Evolutionary conservation across 2,888 invertebrate species (phyloP), one percentile per base, ranked within the genome.

Genomic region (Leptothorax acervorum): DNA sequence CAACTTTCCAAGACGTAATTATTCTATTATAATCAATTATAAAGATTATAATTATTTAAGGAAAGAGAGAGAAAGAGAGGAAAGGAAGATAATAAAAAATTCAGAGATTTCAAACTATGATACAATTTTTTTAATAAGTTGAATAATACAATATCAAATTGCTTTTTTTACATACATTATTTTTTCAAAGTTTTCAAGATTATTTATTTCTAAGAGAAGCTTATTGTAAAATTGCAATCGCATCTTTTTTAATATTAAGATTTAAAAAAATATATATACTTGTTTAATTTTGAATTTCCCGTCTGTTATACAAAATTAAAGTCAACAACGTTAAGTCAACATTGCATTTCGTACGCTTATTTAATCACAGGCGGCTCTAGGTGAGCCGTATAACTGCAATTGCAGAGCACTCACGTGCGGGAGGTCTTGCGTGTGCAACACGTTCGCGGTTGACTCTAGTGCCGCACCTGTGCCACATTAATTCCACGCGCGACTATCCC

Each of bases 371-470:
- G 3, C 23, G 9, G 11, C 9, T 68, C 15, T 70, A 31, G 12
- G 8, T 28, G 12, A 66, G 11, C 12, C 45, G 45, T 35, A 23
- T 4, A 4, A 0, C 18, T 2, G 11, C 45, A 45, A 45, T 70
- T 55, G 11, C n/a, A 45, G 31, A 1, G 23, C n/a, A 15, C 18
- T 79, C 57, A 70, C n/a, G 39, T 79, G 45, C 23, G 1, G 57
- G 45, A 35, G 35, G 2, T 70, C 45, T 71, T 35, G 79, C 45
- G 23, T 78, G 76, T 28, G 39, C 78, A 42, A 65, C 23, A 6
- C 8, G 2, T 3, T 28, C 39, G 28, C 48, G 23, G 39, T 62
- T 81, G 28, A 15, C 55, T 71, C 3, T 79, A 48, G 18, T 23
- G 15, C 18, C 23, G 15, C 45, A 35, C 8, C 9, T 68, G 9